These are phyloP conservation scores for Gerris lacustris DNA, from an alignment of 2,888 invertebrate species.

Conservation along the genomic window DNA sequence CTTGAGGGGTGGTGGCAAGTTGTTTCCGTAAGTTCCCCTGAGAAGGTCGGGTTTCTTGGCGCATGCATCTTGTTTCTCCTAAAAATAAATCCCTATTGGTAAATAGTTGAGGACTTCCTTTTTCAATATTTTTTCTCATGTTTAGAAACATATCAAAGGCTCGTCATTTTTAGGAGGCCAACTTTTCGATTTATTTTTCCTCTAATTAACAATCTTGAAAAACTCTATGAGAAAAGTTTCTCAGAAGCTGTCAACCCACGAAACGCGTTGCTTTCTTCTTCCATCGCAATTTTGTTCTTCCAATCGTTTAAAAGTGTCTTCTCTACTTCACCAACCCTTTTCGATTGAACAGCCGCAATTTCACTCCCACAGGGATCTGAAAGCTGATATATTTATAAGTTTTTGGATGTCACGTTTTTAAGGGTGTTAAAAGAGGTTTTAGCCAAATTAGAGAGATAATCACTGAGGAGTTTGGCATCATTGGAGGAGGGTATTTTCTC, in stretches of 20 bases:
- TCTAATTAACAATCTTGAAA: constrained; percentile 11
- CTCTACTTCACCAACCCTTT: constrained; percentile 19
- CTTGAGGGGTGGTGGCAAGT: constrained; percentile 8
- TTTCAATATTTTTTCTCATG: not conserved
- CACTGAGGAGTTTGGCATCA: not conserved
- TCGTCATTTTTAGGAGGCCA: constrained; percentile 10
- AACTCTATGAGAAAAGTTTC: constrained; percentile 14
- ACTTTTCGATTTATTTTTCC: constrained; percentile 15
- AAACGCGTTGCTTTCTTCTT: constrained; percentile 17
- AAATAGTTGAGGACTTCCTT: not conserved
- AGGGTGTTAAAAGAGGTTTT: not conserved
- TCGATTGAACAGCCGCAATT: constrained; percentile 19
- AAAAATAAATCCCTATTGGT: not conserved
- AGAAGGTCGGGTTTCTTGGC: constrained; percentile 11
- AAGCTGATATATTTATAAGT: not conserved
- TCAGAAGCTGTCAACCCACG: constrained; percentile 11
- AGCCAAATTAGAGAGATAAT: not conserved
- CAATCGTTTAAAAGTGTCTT: constrained; percentile 11
- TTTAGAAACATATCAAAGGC: constrained; percentile 3
- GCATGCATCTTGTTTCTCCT: constrained; percentile 12
- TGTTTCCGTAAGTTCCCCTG: constrained; percentile 18
- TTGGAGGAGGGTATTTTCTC: not conserved
- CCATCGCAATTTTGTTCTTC: constrained; percentile 6
- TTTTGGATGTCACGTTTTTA: not conserved
- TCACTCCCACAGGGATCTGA: constrained; percentile 11